Evolutionary conservation across 1,140 invertebrate genomes (phyloP).

Genomic region (Drosophila mojavensis): DNA sequence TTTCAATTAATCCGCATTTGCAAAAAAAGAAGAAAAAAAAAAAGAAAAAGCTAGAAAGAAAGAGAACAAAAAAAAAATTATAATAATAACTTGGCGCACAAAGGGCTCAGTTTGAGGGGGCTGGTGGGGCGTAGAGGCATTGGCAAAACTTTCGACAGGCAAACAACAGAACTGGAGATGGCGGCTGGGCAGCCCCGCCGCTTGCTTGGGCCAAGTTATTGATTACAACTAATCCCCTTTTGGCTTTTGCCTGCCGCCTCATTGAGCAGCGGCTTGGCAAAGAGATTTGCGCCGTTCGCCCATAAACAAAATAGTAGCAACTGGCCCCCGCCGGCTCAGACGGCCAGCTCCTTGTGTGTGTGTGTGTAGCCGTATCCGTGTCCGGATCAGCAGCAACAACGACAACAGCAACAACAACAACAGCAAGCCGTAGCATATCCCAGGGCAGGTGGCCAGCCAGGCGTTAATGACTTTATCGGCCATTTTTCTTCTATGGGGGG

Average conservation of each 20-base stretch:
- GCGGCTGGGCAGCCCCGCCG: constrained; percentile 1
- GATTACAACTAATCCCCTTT: constrained; percentile 81
- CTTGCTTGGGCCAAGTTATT: constrained; percentile 70
- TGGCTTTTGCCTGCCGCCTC: constrained; percentile 77
- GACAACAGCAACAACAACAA: neutral
- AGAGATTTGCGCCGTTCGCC: constrained; percentile 64
- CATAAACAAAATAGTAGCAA: constrained; percentile 80
- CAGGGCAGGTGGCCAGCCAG: constrained; percentile 69
- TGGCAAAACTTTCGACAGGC: constrained; percentile 74
- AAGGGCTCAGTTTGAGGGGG: constrained; percentile 1
- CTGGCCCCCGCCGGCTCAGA: constrained; percentile 54
- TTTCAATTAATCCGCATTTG: constrained; percentile 81
- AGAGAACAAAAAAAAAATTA: constrained; percentile 45
- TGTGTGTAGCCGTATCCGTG: constrained; percentile 31
- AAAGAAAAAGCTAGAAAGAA: neutral
- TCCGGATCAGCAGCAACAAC: constrained; percentile 22
- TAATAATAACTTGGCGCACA: constrained; percentile 69
- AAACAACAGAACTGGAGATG: constrained; percentile 41
- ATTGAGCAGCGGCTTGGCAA: constrained; percentile 56
- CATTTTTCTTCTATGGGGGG: constrained; percentile 63
- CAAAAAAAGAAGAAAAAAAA: constrained; percentile 47
- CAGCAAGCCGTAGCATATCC: neutral
- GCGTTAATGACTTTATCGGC: constrained; percentile 79
- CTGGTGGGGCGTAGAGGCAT: neutral
- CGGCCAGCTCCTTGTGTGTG: constrained; percentile 5